phyloP scores from a whole-genome alignment of 2,797 vertebrate genomes.

The Dicrostonyx torquatus region DNA sequence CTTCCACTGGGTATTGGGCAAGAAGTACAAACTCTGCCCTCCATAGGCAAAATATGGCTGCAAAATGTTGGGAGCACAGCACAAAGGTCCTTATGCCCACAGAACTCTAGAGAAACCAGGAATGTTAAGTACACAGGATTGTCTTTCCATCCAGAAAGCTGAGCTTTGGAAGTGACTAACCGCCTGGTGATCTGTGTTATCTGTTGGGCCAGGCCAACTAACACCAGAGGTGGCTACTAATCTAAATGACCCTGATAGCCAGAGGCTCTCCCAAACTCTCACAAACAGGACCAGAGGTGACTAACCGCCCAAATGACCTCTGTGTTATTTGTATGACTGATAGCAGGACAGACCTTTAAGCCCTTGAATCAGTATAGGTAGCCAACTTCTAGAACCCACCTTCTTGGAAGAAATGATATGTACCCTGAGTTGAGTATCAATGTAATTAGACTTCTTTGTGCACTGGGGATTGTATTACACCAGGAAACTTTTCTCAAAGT shows the following conservation, averaged over 20 bases:
- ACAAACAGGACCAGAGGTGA: neutral
- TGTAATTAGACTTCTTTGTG: neutral
- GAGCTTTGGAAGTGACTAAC: neutral
- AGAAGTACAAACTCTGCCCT: neutral
- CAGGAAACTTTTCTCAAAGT: neutral
- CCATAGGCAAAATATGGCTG: neutral
- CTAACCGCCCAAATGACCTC: neutral
- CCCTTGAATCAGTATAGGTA: neutral
- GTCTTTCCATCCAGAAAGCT: neutral
- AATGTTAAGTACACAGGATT: neutral
- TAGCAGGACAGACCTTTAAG: neutral
- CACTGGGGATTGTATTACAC: neutral
- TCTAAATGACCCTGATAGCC: neutral
- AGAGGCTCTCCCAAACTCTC: neutral
- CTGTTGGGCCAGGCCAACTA: neutral
- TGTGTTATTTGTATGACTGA: neutral
- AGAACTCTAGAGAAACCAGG: neutral
- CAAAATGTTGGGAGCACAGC: neutral
- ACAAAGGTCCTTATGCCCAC: neutral
- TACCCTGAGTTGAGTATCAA: neutral
- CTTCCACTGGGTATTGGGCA: neutral
- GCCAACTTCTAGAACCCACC: neutral
- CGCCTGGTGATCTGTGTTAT: neutral
- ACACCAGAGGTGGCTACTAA: neutral
- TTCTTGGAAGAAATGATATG: neutral